Conservation (phyloP, 2,113 vertebrate species). For the Cacatua alba region DNA sequence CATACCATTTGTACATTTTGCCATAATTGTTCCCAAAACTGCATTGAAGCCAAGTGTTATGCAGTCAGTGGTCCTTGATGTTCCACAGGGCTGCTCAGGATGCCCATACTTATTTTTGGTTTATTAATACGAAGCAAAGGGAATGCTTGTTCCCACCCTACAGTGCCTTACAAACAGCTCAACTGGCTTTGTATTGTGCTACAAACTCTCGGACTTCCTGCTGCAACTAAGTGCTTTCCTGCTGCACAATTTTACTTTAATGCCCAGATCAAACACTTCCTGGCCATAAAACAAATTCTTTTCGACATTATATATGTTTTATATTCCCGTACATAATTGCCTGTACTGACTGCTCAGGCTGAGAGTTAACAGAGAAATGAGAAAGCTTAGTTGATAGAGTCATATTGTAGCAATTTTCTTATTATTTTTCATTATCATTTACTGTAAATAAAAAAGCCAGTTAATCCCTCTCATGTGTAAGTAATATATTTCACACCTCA, state of each 20-base stretch:
- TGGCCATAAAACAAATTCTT: slow-evolving; percentile 19
- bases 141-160: slow-evolving; percentile 15
- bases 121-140: slow-evolving; percentile 14
- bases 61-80: background rate
- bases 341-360: background rate
- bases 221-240: slow-evolving; percentile 47
- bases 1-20: background rate
- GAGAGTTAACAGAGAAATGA: background rate
- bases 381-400: background rate
- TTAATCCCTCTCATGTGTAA: slow-evolving; percentile 22
- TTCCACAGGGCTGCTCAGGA: background rate
- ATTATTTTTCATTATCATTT: slow-evolving; percentile 46
- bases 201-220: background rate
- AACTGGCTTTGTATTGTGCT: background rate
- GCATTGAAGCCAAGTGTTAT: background rate
- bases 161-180: background rate
- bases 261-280: slow-evolving; percentile 55
- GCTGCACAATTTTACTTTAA: slow-evolving; percentile 30
- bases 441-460: slow-evolving; percentile 7
- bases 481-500: background rate
- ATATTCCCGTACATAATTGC: slow-evolving; percentile 30
- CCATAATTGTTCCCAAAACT: background rate
- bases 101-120: background rate
- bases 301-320: slow-evolving; percentile 11
- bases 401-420: slow-evolving; percentile 30